phyloP scores from a whole-genome alignment of 2,797 vertebrate species.

The Loriculus beryllinus region DNA sequence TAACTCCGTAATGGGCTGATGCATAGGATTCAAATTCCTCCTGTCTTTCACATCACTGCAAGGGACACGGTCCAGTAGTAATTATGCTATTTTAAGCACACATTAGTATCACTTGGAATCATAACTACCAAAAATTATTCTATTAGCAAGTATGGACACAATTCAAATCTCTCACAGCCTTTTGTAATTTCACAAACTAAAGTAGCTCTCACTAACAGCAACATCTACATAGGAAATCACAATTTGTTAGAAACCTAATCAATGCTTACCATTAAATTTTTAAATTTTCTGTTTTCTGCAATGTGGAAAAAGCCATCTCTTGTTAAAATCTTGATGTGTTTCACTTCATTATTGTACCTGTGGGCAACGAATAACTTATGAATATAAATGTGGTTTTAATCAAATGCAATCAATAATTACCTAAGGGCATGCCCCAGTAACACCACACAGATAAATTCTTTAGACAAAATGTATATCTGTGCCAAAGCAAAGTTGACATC shows the following conservation, averaged over 20 bases:
- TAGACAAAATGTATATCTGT: conserved; percentile 78
- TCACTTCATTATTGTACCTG: conserved; percentile 99
- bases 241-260: conserved; percentile 53
- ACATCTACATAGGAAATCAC: background rate
- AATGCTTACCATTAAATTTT: conserved; percentile 92
- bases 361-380: conserved; percentile 90
- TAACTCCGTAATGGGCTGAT: background rate
- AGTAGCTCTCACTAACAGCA: background rate
- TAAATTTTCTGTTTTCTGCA: conserved; percentile 97
- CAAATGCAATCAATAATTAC: conserved; percentile 88
- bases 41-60: background rate
- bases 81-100: background rate
- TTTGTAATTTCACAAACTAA: conserved; percentile 20
- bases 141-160: background rate
- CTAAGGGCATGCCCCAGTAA: conserved; percentile 74
- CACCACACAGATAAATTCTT: conserved; percentile 81
- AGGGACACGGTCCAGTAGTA: background rate
- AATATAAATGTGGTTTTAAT: conserved; percentile 95
- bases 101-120: background rate
- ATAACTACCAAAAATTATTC: background rate
- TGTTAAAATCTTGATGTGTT: conserved; percentile 99
- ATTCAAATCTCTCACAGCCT: background rate
- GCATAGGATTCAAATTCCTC: background rate
- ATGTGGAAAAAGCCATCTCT: conserved; percentile 94
- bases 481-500: conserved; percentile 73